Evolutionary conservation across 2,113 vertebrate species (phyloP), one percentile per base, ranked within the genome.

Genomic region (Syngnathus scovelli): DNA sequence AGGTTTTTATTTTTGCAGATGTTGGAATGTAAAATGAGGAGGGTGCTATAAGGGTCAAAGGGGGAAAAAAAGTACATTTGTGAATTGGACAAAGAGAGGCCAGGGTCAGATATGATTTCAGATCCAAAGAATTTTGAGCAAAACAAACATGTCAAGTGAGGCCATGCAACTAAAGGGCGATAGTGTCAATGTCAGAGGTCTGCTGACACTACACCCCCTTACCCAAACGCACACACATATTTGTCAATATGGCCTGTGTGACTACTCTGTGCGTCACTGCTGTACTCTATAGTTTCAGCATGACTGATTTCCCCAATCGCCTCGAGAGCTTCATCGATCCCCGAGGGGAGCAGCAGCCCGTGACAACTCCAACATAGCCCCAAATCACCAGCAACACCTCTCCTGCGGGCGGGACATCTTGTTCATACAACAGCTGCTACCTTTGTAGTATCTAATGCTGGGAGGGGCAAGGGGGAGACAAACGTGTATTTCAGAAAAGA

Each of bases 281-380:
- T 83, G 78, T 84, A 84, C 84, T 89, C 84, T 80, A 85, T 86
- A 82, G 86, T 89, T 91, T 90, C 84, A 87, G 88, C 88, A 90
- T 89, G 89, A 89, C 86, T 89, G 88, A 87, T 89, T 90, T 87
- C 82, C 78, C 89, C 85, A 72, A 84, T 91, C 71, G 78, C 85
- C 85, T 78, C 75, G 78, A 88, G 80, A 83, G 78, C 75, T 83
- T 82, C 77, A 88, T 90, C 67, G 87, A 90, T 91, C 81, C 58
- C 63, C 41, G 21, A 46, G 58, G 79, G 68, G 55, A 69, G 49
- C 76, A 52, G 64, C 61, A 63, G 68, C 64, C 16, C 16, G 64
- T 69, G 69, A 72, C 76, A 44, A 27, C 62, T 52, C 66, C 21
- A 61, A 70, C 43, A 6, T 39, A 54, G 56, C 33, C 41, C 46